Base-by-base conservation (phyloP, 2,797 vertebrate species). In the Leptatherina wallacei region DNA sequence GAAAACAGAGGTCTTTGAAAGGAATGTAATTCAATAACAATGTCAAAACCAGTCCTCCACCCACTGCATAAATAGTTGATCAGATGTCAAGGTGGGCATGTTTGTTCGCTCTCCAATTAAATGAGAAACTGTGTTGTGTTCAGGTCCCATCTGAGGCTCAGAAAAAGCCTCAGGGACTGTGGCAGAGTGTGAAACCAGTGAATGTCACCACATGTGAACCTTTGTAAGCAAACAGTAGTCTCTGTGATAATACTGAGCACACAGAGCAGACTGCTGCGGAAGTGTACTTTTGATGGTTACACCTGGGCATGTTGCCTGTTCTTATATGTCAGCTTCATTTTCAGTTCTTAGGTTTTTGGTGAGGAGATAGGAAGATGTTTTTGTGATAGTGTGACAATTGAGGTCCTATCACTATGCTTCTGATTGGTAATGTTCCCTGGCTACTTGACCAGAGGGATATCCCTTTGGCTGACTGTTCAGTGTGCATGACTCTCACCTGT, bases 11-110 rank as follows among this genome's bases (percentile, higher is more conserved):
- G 69, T 54, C 30, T 18, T 11, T 35, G 11, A 66, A 36, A 77
- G 57, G 10, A 33, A 71, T 51, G 12, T 10, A 58, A 54, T 54
- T 22, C 36, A 51, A 78, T 47, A 47, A 59, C 47, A 78, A 51
- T 65, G 11, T 69, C 22, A 58, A 64, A 81, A 40, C 51, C 57
- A 55, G 22, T 22, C 49, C 63, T 67, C 30, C 29, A 16, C 61
- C 58, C 65, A 11, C 24, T 2, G 1, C 51, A 86, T 90, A 68
- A 88, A 91, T 89, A 80, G 61, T 86, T 83, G 54, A 89, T 87
- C 71, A 61, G 68, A 73, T 88, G 88, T 89, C 84, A 83, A 83
- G 78, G 77, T 84, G 60, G 71, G 12, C 51, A 66, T 88, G 84
- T 90, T 87, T 87, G 81, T 84, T 87, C 85, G 40, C 67, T 84